phyloP scores from a whole-genome alignment of 1,140 invertebrate species.

The Macrocentrus cingulum region DNA sequence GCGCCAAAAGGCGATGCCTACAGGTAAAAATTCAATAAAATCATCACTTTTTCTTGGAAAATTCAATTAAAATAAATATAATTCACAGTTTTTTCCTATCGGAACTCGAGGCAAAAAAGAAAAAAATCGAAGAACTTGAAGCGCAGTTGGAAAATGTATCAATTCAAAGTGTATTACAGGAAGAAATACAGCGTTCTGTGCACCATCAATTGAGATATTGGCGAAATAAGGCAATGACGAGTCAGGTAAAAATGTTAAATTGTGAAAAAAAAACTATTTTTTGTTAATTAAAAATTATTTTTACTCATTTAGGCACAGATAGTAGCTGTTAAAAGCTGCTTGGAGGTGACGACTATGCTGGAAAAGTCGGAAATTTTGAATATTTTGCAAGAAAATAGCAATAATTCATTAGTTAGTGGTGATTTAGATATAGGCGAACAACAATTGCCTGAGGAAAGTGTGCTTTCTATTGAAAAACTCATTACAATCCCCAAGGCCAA shows the following conservation, averaged over 20 bases:
- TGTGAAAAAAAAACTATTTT: neutral
- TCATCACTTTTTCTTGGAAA: slow-evolving; percentile 17
- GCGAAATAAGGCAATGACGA: slow-evolving; percentile 34
- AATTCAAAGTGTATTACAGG: slow-evolving; percentile 38
- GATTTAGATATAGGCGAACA: slow-evolving; percentile 1
- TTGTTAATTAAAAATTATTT: neutral
- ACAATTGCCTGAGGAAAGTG: slow-evolving; percentile 17
- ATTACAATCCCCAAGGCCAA: slow-evolving; percentile 17
- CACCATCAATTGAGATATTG: slow-evolving; percentile 41
- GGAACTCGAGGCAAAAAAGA: slow-evolving; percentile 37
- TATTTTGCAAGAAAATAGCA: slow-evolving; percentile 9
- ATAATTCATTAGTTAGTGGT: slow-evolving; percentile 1
- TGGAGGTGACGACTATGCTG: slow-evolving; percentile 11
- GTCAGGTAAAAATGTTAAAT: slow-evolving; percentile 28
- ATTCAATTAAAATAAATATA: slow-evolving; percentile 10
- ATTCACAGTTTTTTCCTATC: slow-evolving; percentile 42
- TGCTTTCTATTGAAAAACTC: slow-evolving; percentile 18
- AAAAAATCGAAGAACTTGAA: slow-evolving; percentile 41
- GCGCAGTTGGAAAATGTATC: slow-evolving; percentile 40
- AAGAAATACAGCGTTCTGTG: slow-evolving; percentile 38
- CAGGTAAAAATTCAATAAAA: slow-evolving; percentile 10
- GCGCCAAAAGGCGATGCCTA: slow-evolving; percentile 15
- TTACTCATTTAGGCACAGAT: slow-evolving; percentile 19
- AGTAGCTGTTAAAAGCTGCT: slow-evolving; percentile 18
- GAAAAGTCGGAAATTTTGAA: slow-evolving; percentile 14